phyloP scores from a whole-genome alignment of 2,113 vertebrate species.

The Hemibagrus wyckioides region DNA sequence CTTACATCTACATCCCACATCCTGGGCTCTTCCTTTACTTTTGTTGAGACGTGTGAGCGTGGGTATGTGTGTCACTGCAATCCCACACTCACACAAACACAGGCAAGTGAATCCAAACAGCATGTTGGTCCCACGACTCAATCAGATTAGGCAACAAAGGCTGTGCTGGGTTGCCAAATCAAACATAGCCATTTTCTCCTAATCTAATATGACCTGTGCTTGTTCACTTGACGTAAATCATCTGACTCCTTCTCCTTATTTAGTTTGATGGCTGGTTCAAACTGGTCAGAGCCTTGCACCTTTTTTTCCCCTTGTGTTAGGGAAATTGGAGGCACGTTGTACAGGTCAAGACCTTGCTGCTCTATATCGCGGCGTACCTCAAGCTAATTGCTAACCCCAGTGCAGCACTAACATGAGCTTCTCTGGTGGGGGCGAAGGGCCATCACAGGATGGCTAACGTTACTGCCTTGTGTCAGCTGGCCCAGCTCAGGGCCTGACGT shows the following conservation, averaged over 20 bases:
- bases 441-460: background rate
- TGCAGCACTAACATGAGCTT: slow-evolving; percentile 18
- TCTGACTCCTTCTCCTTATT: background rate
- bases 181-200: background rate
- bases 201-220: slow-evolving; percentile 38
- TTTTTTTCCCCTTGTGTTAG: background rate
- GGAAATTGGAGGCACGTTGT: slow-evolving; percentile 18
- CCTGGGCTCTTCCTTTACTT: slow-evolving; percentile 27
- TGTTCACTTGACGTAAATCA: slow-evolving; percentile 10
- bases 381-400: slow-evolving; percentile 14
- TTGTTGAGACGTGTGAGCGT: slow-evolving; percentile 17
- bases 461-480: slow-evolving; percentile 6
- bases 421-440: background rate
- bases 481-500: background rate
- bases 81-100: slow-evolving; percentile 26
- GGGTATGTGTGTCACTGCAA: slow-evolving; percentile 13
- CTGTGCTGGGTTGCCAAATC: slow-evolving; percentile 10
- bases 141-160: slow-evolving; percentile 32
- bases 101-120: slow-evolving; percentile 45
- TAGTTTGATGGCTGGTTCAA: slow-evolving; percentile 13
- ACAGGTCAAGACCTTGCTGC: slow-evolving; percentile 17
- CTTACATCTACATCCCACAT: slow-evolving; percentile 23
- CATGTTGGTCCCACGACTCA: slow-evolving; percentile 29
- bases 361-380: background rate
- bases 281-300: slow-evolving; percentile 10